Evolutionary conservation across 2,113 vertebrate genomes (phyloP).

Genomic region (Tringa solitaria): DNA sequence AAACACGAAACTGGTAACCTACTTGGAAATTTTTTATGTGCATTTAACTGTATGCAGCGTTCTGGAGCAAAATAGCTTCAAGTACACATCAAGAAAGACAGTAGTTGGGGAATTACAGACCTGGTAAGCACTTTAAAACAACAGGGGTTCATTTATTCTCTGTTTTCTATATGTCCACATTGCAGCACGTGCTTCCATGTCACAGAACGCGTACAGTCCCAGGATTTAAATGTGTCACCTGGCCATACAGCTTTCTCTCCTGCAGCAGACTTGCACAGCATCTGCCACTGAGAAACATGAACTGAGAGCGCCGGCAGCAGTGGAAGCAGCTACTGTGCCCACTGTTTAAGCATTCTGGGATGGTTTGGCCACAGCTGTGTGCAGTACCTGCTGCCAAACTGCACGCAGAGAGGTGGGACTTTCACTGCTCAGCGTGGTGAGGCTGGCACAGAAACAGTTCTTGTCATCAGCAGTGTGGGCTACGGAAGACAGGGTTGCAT

Average conservation of each 20-base stretch:
- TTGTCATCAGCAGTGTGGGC: neutral
- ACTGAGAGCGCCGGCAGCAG: neutral
- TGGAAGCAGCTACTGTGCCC: neutral
- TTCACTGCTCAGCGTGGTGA: neutral
- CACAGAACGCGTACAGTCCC: neutral
- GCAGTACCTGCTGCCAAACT: neutral
- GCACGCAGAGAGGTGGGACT: neutral
- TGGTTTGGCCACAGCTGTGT: neutral
- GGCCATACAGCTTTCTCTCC: neutral
- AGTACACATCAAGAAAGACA: neutral
- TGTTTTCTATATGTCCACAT: neutral
- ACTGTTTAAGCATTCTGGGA: neutral
- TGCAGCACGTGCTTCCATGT: neutral
- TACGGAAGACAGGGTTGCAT: neutral
- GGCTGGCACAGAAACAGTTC: neutral
- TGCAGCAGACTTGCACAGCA: neutral
- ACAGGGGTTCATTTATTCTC: neutral
- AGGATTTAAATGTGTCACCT: neutral
- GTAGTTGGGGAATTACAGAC: neutral
- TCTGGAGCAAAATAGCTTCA: neutral
- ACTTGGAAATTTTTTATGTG: neutral
- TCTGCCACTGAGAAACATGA: neutral
- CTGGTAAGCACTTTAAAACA: neutral
- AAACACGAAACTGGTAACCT: neutral
- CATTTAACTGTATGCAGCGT: neutral